A percentile compares a stretch with the other conserved stretches of the same genome.
Conservation (phyloP, 1,140 invertebrate species). For the Vanessa atalanta region DNA sequence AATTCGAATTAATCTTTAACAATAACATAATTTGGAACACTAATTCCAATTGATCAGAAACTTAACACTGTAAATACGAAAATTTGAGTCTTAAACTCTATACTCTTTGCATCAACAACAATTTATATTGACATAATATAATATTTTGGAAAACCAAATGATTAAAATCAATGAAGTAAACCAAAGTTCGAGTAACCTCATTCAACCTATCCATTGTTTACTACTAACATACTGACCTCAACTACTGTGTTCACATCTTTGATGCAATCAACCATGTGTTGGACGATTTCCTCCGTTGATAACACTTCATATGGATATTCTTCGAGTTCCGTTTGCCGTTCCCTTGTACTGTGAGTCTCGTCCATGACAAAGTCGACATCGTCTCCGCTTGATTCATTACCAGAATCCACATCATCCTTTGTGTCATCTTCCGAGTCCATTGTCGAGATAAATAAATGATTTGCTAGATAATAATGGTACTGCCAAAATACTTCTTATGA, state of each 20-base stretch:
- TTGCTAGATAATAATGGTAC: constrained; percentile 64
- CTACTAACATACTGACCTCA: constrained; percentile 85
- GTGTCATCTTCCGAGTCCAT: constrained; percentile 97
- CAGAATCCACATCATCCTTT: constrained; percentile 93
- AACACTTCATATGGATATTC: constrained; percentile 97
- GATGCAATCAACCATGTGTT: constrained; percentile 98
- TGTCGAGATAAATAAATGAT: constrained; percentile 65
- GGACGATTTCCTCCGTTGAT: constrained; percentile 97
- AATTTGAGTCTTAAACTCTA: neutral
- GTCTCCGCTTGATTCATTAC: constrained; percentile 94
- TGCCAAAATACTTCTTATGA: constrained; percentile 71
- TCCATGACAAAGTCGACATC: constrained; percentile 95
- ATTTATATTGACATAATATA: neutral
- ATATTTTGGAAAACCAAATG: constrained; percentile 12
- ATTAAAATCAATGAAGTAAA: constrained; percentile 49
- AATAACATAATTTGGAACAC: constrained; percentile 7
- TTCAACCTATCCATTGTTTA: constrained; percentile 74
- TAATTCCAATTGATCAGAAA: neutral
- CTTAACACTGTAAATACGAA: neutral
- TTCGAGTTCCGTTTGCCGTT: constrained; percentile 89
- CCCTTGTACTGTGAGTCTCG: constrained; percentile 88
- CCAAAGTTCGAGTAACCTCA: constrained; percentile 72
- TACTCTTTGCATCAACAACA: neutral
- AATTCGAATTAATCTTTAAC: constrained; percentile 1
- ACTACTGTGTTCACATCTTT: constrained; percentile 96